Conservation (phyloP, 2,113 vertebrate species). For the Narcine bancroftii region DNA sequence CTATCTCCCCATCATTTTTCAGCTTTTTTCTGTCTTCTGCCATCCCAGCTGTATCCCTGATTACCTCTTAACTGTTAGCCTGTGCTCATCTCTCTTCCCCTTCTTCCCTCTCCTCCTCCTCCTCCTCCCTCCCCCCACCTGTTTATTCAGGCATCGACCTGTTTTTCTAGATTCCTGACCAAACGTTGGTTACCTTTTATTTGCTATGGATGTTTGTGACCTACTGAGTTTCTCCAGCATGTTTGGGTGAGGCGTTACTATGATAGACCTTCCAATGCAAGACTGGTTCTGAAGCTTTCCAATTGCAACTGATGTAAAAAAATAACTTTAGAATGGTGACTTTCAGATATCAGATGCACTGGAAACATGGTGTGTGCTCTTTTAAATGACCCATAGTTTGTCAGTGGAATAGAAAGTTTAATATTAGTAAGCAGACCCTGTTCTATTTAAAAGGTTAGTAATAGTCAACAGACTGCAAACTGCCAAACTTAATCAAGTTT, state of each 20-base stretch:
- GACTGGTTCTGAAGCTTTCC: neutral
- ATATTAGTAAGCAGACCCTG: neutral
- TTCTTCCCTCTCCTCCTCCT: neutral
- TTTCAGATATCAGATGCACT: neutral
- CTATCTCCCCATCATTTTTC: no score
- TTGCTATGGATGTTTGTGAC: no score
- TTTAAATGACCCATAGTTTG: neutral
- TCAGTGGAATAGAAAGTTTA: conserved; percentile 21
- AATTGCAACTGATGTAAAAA: neutral
- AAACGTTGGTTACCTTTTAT: no score
- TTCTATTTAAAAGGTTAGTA: neutral
- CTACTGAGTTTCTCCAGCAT: neutral
- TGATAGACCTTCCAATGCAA: neutral
- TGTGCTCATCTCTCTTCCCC: no score
- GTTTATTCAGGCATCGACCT: no score
- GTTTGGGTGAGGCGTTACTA: neutral
- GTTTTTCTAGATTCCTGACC: no score
- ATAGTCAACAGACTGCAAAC: neutral
- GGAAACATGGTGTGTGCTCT: neutral
- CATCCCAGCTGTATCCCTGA: no score
- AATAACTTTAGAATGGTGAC: conserved; percentile 1
- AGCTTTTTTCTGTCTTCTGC: no score
- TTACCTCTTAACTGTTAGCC: no score
- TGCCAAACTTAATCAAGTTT: conserved; percentile 8
- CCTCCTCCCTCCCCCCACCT: neutral